Evolutionary conservation across 1,140 invertebrate genomes (phyloP).

Genomic region (Araneus ventricosus): DNA sequence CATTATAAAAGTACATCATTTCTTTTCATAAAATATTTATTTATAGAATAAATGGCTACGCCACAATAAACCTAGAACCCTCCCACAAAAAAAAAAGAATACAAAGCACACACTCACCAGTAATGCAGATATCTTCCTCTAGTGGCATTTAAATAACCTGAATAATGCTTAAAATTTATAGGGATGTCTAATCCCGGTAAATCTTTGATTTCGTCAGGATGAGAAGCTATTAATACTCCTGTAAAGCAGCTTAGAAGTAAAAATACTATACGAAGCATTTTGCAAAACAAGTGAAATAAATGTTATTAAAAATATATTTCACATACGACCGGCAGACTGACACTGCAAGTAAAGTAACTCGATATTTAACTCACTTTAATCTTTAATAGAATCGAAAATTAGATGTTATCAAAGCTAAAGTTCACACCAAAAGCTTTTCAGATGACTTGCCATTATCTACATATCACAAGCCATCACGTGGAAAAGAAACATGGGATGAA

Average conservation of each 20-base stretch:
- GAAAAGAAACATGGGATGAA: not conserved
- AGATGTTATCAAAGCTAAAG: not conserved
- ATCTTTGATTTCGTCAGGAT: slow-evolving; percentile 77
- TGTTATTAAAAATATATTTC: not conserved
- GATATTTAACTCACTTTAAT: not conserved
- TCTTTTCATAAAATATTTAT: no score
- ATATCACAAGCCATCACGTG: not conserved
- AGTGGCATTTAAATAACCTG: slow-evolving; percentile 78
- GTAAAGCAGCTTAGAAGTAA: not conserved
- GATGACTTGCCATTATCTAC: not conserved
- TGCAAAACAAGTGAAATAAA: not conserved
- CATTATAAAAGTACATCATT: no score
- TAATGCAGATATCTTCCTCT: slow-evolving; percentile 78
- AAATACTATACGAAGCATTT: not conserved
- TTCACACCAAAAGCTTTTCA: not conserved
- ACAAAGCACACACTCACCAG: slow-evolving; percentile 76
- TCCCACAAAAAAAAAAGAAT: not conserved
- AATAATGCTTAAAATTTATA: slow-evolving; percentile 78
- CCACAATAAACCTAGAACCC: not conserved
- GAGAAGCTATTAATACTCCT: not conserved
- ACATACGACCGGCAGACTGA: no score
- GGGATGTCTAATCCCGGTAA: slow-evolving; percentile 77
- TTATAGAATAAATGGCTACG: no score
- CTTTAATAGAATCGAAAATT: not conserved
- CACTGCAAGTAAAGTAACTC: not conserved